Base-by-base conservation (phyloP, 2,888 invertebrate species). In the Amaurobius ferox region DNA sequence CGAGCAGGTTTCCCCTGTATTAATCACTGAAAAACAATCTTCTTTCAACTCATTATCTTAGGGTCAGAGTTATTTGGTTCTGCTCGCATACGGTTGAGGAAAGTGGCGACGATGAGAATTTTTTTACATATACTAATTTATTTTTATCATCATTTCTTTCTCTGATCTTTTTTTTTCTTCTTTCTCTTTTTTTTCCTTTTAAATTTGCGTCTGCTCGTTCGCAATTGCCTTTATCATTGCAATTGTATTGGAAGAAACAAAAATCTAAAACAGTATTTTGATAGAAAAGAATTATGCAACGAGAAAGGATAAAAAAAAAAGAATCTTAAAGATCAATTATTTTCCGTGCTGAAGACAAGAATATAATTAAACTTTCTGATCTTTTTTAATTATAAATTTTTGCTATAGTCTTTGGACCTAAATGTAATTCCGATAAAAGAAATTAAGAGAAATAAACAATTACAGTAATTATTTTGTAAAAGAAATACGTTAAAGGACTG, bases 201-300 rank as follows among this genome's bases (percentile, higher is more conserved):
- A 16, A 44, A 2, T 55, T n/a, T 48, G 48, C n/a, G 11, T 30
- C 16, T 64, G 13, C 19, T 29, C 19, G n/a, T 76, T 72, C 39
- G 55, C 83, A 77, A 85, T 85, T 85, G 83, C 83, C 83, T 85
- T 80, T 77, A 85, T 85, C 83, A 77, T 85, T 85, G 77, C 77
- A 77, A 77, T 67, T 77, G 77, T 39, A 32, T 77, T 48, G 64
- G 39, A 23, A 40, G 26, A 48, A 76, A 30, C 16, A 62, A 64
- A 62, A 44, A 77, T 55, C 55, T 23, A 23, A 55, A 55, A 55
- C 23, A 55, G 5, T 55, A 55, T 55, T 55, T 55, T 55, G 55
- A 55, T 55, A 55, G 55, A 55, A 55, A 55, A 55, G 55, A 55
- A 55, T 23, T 55, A 23, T 23, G n/a, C n/a, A n/a, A 6, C 2